phyloP scores from a whole-genome alignment of 2,888 invertebrate genomes.

The Strigamia transsilvanica region DNA sequence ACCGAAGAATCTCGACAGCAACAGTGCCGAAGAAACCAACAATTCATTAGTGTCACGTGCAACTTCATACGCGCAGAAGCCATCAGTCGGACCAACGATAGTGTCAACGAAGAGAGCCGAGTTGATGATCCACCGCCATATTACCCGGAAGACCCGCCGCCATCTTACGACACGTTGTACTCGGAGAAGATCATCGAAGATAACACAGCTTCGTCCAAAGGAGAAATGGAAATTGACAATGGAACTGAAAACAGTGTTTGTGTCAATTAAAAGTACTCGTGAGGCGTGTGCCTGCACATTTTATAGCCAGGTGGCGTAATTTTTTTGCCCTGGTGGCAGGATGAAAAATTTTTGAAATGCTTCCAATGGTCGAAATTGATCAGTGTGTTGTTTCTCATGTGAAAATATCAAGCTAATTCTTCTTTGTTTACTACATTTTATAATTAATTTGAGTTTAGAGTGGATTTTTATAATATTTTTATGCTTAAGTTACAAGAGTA shows the following conservation, averaged over 20 bases:
- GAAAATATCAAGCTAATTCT: not conserved
- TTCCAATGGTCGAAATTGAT: not conserved
- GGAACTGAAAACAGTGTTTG: not conserved
- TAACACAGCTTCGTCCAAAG: constrained; percentile 3
- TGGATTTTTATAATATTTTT: not conserved
- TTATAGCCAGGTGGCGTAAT: not conserved
- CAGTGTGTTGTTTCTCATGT: not conserved
- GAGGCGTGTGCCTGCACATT: not conserved
- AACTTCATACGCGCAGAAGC: not conserved
- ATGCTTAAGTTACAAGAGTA: too few relatives aligned
- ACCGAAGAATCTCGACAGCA: not conserved
- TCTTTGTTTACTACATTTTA: not conserved
- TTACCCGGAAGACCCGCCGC: constrained; percentile 39
- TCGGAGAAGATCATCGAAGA: not conserved
- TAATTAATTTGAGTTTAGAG: not conserved
- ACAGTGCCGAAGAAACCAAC: not conserved
- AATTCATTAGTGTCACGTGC: constrained; percentile 11
- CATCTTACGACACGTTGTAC: constrained; percentile 26
- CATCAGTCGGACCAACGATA: not conserved
- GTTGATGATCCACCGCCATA: constrained; percentile 12
- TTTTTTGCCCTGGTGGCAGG: not conserved
- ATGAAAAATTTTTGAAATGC: not conserved
- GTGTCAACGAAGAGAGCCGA: not conserved
- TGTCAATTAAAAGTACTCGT: not conserved
- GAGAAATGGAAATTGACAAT: not conserved